A percentile compares a stretch with the other conserved stretches of the same genome.
Conservation (phyloP, 2,797 vertebrate species). For the Xerus rutilus region DNA sequence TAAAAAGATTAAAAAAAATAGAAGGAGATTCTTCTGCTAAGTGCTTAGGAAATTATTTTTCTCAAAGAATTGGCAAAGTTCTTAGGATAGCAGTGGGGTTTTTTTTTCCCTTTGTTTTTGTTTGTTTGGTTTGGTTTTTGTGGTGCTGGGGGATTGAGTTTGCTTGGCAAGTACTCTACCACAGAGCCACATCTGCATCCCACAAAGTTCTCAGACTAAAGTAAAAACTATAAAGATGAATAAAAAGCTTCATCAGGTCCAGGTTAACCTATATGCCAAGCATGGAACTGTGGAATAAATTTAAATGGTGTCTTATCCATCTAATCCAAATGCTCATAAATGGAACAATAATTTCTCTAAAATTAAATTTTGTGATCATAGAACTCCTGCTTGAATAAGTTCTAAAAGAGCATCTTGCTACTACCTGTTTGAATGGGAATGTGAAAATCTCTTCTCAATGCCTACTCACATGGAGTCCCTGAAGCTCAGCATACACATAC, state of each 20-base stretch:
- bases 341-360: neutral
- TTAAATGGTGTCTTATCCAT: neutral
- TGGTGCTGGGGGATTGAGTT: no score
- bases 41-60: conserved; percentile 31
- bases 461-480: neutral
- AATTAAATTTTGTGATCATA: neutral
- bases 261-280: neutral
- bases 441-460: neutral
- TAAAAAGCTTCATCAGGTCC: neutral
- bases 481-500: neutral
- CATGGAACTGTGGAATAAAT: neutral
- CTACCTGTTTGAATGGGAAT: neutral
- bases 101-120: no score
- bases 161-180: no score
- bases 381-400: neutral
- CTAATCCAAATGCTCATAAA: neutral
- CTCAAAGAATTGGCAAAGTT: conserved; percentile 21
- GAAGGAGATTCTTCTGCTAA: neutral
- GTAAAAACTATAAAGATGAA: conserved; percentile 12
- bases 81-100: neutral
- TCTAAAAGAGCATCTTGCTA: neutral
- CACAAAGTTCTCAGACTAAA: conserved; percentile 21
- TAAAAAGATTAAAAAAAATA: neutral
- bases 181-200: no score
- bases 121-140: no score